These are phyloP conservation scores for Beaufortia kweichowensis DNA, from an alignment of 2,113 vertebrate species.

Conservation along the genomic window DNA sequence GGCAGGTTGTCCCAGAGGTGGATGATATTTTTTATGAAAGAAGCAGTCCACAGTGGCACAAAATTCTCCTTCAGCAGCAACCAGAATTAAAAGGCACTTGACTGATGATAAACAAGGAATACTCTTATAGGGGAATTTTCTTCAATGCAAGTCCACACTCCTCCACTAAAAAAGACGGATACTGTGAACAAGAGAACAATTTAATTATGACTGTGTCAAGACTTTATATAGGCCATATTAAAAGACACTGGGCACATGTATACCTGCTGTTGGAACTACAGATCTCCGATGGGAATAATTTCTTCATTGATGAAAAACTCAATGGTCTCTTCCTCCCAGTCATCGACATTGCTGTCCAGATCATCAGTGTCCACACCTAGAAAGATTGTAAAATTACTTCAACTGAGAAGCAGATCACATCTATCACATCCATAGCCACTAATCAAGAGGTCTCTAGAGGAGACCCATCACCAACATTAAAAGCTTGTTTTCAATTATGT, in stretches of 20 bases:
- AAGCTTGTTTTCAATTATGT: not conserved
- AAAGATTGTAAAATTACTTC: not conserved
- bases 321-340: conserved; percentile 99
- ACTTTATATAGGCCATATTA: not conserved
- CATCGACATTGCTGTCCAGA: conserved; percentile 95
- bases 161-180: conserved; percentile 49
- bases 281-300: conserved; percentile 90
- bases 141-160: conserved; percentile 39
- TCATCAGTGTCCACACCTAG: conserved; percentile 93
- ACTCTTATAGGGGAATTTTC: conserved; percentile 51
- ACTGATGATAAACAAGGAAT: conserved; percentile 64
- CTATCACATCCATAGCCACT: not conserved
- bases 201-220: not conserved
- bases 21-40: conserved; percentile 30
- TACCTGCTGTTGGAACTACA: conserved; percentile 82
- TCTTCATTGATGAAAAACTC: conserved; percentile 99
- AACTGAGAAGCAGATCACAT: not conserved
- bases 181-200: conserved; percentile 5
- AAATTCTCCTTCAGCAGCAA: conserved; percentile 64
- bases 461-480: not conserved
- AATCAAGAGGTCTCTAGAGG: not conserved
- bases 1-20: conserved; percentile 35
- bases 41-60: conserved; percentile 71
- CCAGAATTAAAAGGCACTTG: conserved; percentile 83
- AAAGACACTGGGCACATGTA: not conserved